Percentiles rank a stretch among this genome's conserved stretches.
Evolutionary conservation across 2,888 invertebrate species (phyloP).

Genomic region (Caradrina kadenii): DNA sequence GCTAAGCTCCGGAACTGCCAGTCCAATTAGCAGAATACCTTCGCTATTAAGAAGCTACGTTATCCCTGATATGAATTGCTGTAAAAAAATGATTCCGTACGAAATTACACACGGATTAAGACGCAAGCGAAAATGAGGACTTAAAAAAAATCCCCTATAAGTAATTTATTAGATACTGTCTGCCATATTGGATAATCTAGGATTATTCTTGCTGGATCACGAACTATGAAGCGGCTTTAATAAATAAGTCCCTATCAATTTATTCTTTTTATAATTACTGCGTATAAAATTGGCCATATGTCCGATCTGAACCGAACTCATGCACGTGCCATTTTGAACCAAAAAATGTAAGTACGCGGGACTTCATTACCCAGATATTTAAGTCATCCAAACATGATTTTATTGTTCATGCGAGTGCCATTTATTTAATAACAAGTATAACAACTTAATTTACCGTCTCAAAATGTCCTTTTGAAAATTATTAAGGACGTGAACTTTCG

Average conservation of each 20-base stretch:
- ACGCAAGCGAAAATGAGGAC: no score
- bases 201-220: conserved; percentile 7
- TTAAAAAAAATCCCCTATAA: no score
- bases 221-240: not conserved
- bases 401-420: conserved; percentile 14
- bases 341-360: conserved; percentile 34
- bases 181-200: conserved; percentile 13
- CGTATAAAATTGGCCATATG: conserved; percentile 43
- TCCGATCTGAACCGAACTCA: not conserved
- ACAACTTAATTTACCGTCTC: conserved; percentile 19
- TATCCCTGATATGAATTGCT: no score
- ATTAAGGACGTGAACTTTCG: conserved; percentile 14
- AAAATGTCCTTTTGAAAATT: conserved; percentile 13
- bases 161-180: not conserved
- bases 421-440: conserved; percentile 20
- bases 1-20: no score
- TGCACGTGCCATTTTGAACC: conserved; percentile 41
- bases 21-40: no score
- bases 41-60: no score
- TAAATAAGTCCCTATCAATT: conserved; percentile 28
- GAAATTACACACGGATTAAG: no score
- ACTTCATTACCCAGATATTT: conserved; percentile 40
- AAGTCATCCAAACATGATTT: conserved; percentile 33
- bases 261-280: conserved; percentile 6
- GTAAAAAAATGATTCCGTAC: no score